Conservation (phyloP, 1,140 invertebrate species). For the Stegodyphus dumicola region DNA sequence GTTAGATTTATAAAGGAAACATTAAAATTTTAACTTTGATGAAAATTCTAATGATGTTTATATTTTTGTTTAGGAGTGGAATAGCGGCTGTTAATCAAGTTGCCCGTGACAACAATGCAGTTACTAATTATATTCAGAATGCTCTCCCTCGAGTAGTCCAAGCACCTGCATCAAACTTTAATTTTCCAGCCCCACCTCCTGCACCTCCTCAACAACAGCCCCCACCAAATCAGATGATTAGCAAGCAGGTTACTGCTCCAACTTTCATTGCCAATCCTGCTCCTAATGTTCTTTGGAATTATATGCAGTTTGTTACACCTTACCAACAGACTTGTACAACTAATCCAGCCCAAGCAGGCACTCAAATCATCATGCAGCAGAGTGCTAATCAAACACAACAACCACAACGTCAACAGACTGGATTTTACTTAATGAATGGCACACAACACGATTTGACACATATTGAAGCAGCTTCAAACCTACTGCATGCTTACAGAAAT, state of each 20-base stretch:
- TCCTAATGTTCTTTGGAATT: conserved; percentile 55
- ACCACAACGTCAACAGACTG: not conserved
- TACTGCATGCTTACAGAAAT: conserved; percentile 33
- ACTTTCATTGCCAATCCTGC: conserved; percentile 4
- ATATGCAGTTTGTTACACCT: conserved; percentile 41
- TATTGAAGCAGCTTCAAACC: conserved; percentile 12
- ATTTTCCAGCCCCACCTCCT: conserved; percentile 13
- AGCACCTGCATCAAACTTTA: conserved; percentile 10
- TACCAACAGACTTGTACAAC: conserved; percentile 34
- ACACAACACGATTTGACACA: conserved; percentile 32
- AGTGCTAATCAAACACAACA: conserved; percentile 10
- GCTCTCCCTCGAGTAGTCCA: conserved; percentile 8
- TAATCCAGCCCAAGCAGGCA: not conserved
- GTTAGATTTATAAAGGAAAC: too few species aligned
- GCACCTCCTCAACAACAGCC: conserved; percentile 28
- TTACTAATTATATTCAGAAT: conserved; percentile 31
- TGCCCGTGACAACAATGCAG: conserved; percentile 24
- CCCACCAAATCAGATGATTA: conserved; percentile 2
- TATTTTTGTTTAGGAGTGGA: conserved; percentile 11
- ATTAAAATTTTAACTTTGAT: too few species aligned
- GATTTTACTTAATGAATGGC: conserved; percentile 48
- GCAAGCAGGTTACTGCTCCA: conserved; percentile 6
- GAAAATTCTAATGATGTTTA: too few species aligned
- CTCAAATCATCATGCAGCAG: conserved; percentile 4
- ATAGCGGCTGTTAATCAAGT: conserved; percentile 20